These are phyloP conservation scores for Harpegnathos saltator DNA, from an alignment of 1,140 invertebrate genomes.

Conservation along the genomic window DNA sequence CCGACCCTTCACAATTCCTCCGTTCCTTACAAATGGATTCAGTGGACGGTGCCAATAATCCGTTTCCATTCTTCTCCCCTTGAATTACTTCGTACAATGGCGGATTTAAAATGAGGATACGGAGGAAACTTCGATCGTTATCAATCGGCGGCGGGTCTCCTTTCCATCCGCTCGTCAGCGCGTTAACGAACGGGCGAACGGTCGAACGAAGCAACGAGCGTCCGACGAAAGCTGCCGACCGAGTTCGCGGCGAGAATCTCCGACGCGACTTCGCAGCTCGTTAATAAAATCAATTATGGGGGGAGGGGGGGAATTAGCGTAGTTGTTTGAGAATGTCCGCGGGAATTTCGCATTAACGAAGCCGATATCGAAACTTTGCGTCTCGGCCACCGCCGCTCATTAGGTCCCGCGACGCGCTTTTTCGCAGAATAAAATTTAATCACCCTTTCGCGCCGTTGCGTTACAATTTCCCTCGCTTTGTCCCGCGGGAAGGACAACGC, in stretches of 20 bases:
- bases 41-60: constrained; percentile 64
- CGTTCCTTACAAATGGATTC: constrained; percentile 66
- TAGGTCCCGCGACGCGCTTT: neutral
- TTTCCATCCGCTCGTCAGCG: constrained; percentile 36
- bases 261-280: constrained; percentile 66
- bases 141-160: constrained; percentile 2
- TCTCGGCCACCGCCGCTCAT: neutral
- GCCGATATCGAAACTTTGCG: constrained; percentile 24
- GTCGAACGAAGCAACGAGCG: constrained; percentile 50
- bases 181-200: constrained; percentile 63
- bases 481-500: too few species aligned
- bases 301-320: constrained; percentile 48
- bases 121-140: constrained; percentile 66
- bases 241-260: constrained; percentile 44
- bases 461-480: neutral
- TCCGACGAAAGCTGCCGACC: constrained; percentile 8
- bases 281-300: constrained; percentile 73
- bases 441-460: neutral
- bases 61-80: constrained; percentile 27
- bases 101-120: constrained; percentile 40
- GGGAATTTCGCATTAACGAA: constrained; percentile 47
- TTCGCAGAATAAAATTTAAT: neutral
- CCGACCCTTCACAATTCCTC: constrained; percentile 51
- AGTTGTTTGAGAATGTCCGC: constrained; percentile 27
- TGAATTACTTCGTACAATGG: constrained; percentile 59